phyloP scores from a whole-genome alignment of 2,797 vertebrate genomes.

The Siniperca undulata region DNA sequence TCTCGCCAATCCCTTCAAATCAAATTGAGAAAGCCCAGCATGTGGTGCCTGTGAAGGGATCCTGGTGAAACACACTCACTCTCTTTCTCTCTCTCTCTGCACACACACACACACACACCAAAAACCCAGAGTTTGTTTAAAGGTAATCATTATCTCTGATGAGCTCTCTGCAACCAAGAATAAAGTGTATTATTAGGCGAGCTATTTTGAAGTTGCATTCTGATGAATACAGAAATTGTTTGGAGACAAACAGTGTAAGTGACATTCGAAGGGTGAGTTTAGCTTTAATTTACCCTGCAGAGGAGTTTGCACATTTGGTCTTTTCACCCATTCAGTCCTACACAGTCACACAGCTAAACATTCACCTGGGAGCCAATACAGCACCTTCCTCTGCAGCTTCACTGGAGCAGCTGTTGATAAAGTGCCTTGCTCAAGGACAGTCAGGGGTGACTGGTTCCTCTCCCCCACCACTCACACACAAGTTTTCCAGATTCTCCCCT shows the following conservation, averaged over 20 bases:
- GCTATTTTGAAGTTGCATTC: conserved; percentile 41
- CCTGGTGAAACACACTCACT: neutral
- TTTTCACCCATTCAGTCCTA: neutral
- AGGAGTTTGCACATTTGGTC: neutral
- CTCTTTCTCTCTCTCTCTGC: neutral
- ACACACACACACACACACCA: conserved; percentile 2
- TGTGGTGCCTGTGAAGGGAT: conserved; percentile 17
- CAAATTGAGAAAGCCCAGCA: conserved; percentile 27
- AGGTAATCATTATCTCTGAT: conserved; percentile 63
- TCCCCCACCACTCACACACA: neutral
- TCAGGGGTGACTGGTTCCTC: conserved; percentile 35
- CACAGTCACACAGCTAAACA: neutral
- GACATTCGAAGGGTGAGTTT: conserved; percentile 19
- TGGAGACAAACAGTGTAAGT: conserved; percentile 16
- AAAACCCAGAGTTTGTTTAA: conserved; percentile 17
- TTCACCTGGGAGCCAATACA: neutral
- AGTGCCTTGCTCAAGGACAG: conserved; percentile 66
- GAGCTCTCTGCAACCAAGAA: conserved; percentile 37
- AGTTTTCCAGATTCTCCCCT: conserved; percentile 4
- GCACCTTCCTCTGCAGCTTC: conserved; percentile 12
- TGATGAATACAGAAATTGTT: conserved; percentile 34
- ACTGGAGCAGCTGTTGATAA: conserved; percentile 55
- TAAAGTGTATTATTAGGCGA: conserved; percentile 45
- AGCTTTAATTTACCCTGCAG: conserved; percentile 2
- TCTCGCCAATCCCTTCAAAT: conserved; percentile 33